Evolutionary conservation across 2,113 vertebrate species (phyloP), one percentile per base, ranked within the genome.

Genomic region (Litocranius walleri): DNA sequence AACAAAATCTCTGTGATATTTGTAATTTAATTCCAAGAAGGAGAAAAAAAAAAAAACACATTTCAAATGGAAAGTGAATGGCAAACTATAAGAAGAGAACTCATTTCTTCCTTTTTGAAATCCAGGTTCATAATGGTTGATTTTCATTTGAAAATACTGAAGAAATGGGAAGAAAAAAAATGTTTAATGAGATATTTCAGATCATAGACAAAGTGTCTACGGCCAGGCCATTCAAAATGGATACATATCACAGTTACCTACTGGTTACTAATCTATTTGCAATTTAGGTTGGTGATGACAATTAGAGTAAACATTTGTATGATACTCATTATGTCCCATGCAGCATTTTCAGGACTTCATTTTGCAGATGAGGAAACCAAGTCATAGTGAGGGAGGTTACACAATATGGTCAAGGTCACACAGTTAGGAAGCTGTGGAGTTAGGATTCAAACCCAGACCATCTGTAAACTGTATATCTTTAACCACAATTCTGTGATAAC

Each of bases 111-210:
- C 23, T 78, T 83, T 95, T 85, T 74, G 84, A 92, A 81, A 96
- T 87, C 33, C 43, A 56, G 36, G 19, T 30, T 94, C 25, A 36
- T 33, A 77, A 27, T 48, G 5, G 14, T 36, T 77, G 71, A 36
- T 88, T 90, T n/a, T 95, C 19, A 78, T 52, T 87, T 89, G 61
- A 80, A 97, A 97, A 95, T 67, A 74, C n/a, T 50, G 30, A 80
- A 94, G 33, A 87, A 94, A 45, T 89, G n/a, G 15, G 7, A 89
- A 78, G 2, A 61, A 86, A 88, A 77, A 77, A 30, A 52, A 62
- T 56, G 36, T 36, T 48, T 25, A 88, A 74, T 33, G 25, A 30
- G 57, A 40, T 67, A 77, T 97, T 96, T 71, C 23, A 67, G 17
- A 93, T 11, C 57, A 78, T 16, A 4, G 67, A 13, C 23, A 45